These are phyloP conservation scores for Drosophila kohkoa DNA, from an alignment of 1,140 invertebrate genomes.

Conservation along the genomic window DNA sequence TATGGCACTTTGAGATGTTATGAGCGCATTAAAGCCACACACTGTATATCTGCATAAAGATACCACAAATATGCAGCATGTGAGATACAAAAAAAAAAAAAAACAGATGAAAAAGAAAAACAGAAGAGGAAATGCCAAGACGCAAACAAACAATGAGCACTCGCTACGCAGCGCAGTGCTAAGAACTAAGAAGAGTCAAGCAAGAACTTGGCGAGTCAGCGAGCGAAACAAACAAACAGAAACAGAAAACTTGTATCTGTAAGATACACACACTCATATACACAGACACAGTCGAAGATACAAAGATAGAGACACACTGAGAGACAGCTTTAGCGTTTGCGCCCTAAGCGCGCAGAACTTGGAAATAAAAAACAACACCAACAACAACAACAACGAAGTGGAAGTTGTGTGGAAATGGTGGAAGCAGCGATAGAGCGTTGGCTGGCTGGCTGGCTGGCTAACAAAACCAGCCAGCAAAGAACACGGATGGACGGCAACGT, in stretches of 20 bases:
- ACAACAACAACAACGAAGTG: constrained; percentile 11
- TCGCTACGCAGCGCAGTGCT: constrained; percentile 22
- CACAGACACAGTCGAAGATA: constrained; percentile 2
- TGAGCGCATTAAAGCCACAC: constrained; percentile 11
- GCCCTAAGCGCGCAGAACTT: constrained; percentile 55
- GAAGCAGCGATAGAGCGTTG: constrained; percentile 48
- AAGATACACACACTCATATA: constrained; percentile 45
- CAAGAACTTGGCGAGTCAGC: constrained; percentile 61
- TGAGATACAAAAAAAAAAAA: background rate
- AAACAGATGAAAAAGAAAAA: too few relatives aligned
- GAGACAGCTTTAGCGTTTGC: constrained; percentile 38
- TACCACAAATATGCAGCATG: constrained; percentile 46
- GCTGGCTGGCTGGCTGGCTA: constrained; percentile 28
- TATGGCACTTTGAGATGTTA: constrained; percentile 34
- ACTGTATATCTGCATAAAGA: constrained; percentile 36
- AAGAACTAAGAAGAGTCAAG: background rate
- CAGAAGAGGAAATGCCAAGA: constrained; percentile 60
- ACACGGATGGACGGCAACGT: constrained; percentile 39
- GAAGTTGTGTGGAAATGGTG: constrained; percentile 67
- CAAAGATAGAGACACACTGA: constrained; percentile 58
- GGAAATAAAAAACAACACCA: constrained; percentile 22
- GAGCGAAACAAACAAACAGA: constrained; percentile 79
- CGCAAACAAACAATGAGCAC: constrained; percentile 58
- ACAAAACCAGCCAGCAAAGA: constrained; percentile 45
- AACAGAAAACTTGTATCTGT: constrained; percentile 56